These are phyloP conservation scores for Elephantulus edwardii DNA, from an alignment of 2,113 vertebrate species.

Conservation along the genomic window DNA sequence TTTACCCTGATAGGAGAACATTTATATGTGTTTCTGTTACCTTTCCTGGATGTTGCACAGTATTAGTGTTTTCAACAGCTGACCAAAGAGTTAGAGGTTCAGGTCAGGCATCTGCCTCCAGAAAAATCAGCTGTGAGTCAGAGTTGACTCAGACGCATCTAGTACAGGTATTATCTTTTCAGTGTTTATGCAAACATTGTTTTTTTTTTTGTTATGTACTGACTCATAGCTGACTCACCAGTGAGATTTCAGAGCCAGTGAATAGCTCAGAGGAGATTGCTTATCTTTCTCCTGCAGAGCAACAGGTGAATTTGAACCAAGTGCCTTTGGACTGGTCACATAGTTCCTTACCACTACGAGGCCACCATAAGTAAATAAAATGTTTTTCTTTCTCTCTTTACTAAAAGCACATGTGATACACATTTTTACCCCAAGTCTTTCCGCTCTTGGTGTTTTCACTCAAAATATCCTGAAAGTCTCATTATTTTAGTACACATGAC, in stretches of 20 bases:
- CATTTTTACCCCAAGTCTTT: not conserved
- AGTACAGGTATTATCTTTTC: not conserved
- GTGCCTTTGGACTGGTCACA: no score
- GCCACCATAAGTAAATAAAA: conserved; percentile 4
- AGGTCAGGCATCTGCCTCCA: not conserved
- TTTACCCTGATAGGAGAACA: not conserved
- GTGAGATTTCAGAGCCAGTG: no score
- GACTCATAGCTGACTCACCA: no score
- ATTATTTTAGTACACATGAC: not conserved
- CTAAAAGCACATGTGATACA: not conserved
- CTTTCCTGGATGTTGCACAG: not conserved
- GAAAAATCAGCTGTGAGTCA: not conserved
- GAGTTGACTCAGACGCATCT: not conserved
- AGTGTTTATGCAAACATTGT: not conserved
- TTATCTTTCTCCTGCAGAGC: no score
- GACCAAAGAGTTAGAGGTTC: not conserved
- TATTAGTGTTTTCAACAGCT: not conserved
- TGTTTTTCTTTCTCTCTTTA: conserved; percentile 32
- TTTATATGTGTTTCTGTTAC: not conserved
- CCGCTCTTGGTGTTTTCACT: conserved; percentile 1
- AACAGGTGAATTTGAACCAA: no score
- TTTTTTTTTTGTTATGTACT: no score
- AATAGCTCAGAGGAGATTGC: no score
- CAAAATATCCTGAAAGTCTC: conserved; percentile 1
- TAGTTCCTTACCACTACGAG: no score